phyloP scores from a whole-genome alignment of 2,113 vertebrate genomes.

The Pachyramphus minor region DNA sequence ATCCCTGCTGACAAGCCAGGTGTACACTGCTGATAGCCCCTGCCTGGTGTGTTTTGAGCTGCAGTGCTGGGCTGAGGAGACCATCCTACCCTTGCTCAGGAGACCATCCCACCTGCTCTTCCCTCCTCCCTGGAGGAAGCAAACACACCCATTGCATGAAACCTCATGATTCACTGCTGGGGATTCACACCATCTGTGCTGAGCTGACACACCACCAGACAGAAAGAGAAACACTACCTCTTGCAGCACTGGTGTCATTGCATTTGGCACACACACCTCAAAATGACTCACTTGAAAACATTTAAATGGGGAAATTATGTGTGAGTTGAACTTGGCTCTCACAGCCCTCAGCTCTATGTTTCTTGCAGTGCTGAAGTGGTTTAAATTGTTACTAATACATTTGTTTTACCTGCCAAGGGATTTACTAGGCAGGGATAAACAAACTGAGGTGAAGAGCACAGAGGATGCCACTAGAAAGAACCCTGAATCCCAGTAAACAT shows the following conservation, averaged over 20 bases:
- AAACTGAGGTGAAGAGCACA: not conserved
- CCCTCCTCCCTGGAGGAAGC: not conserved
- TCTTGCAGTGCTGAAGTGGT: not conserved
- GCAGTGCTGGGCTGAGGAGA: not conserved
- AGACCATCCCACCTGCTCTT: not conserved
- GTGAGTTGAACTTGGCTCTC: not conserved
- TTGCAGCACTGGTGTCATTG: accelerated
- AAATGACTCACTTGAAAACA: not conserved
- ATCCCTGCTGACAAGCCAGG: not conserved
- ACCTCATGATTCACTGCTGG: not conserved
- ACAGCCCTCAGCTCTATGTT: not conserved
- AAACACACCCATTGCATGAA: accelerated
- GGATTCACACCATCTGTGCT: not conserved
- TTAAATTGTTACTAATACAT: not conserved
- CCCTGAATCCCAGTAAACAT: not conserved
- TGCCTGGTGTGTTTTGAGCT: not conserved
- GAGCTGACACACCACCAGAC: accelerated
- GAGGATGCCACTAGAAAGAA: not conserved
- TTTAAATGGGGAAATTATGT: not conserved
- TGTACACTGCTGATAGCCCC: not conserved
- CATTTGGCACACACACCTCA: not conserved
- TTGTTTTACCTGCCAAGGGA: not conserved
- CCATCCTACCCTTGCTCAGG: not conserved
- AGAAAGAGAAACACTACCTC: not conserved
- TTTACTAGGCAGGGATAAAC: not conserved